Conservation (phyloP, 2,113 vertebrate genomes). For the Lanius ludovicianus region DNA sequence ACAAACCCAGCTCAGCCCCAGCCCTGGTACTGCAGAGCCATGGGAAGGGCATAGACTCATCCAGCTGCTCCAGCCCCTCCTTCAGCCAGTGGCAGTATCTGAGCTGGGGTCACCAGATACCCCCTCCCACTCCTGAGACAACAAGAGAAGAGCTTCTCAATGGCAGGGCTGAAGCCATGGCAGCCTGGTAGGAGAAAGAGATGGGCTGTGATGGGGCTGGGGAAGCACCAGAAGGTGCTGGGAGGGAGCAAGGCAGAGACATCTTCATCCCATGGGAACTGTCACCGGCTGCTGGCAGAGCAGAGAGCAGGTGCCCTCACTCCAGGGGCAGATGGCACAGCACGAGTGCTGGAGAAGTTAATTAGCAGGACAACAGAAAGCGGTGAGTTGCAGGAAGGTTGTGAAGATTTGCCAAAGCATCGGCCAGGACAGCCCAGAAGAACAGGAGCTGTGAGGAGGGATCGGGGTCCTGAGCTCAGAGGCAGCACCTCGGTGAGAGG, state of each 20-base stretch:
- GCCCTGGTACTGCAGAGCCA: not conserved
- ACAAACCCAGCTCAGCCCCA: not conserved
- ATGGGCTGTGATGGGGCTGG: not conserved
- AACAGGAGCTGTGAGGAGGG: accelerated
- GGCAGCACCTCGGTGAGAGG: too few species aligned
- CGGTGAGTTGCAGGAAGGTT: not conserved
- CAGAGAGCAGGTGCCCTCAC: not conserved
- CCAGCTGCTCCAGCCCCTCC: accelerated
- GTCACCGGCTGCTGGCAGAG: not conserved
- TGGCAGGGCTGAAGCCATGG: accelerated
- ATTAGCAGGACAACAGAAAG: constrained; percentile 13
- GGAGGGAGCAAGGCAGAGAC: constrained; percentile 26
- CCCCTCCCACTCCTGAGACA: accelerated
- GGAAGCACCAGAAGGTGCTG: constrained; percentile 29
- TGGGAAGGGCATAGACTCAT: accelerated
- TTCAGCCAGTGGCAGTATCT: not conserved
- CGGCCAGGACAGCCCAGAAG: not conserved
- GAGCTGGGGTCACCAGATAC: not conserved
- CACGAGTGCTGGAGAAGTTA: not conserved
- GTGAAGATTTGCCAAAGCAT: not conserved
- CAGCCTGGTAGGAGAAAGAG: not conserved
- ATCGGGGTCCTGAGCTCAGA: accelerated
- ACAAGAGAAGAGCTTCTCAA: not conserved
- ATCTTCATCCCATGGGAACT: constrained; percentile 52
- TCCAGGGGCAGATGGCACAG: constrained; percentile 32